phyloP scores from a whole-genome alignment of 2,888 invertebrate species.

The Spicauda simplicius region DNA sequence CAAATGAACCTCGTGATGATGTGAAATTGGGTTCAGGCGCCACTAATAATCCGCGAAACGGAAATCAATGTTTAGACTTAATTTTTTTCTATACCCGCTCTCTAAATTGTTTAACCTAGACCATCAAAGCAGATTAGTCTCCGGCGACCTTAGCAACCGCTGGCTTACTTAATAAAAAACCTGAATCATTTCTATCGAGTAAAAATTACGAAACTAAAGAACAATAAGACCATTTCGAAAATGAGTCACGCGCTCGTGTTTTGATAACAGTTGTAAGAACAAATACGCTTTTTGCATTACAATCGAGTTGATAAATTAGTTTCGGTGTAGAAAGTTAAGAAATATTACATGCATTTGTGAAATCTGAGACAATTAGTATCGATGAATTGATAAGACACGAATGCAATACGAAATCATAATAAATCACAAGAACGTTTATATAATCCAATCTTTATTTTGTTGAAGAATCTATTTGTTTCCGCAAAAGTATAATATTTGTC shows the following conservation, averaged over 20 bases:
- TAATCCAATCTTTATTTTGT: not conserved
- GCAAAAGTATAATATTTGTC: too few species aligned
- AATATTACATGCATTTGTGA: constrained; percentile 11
- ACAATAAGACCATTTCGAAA: constrained; percentile 24
- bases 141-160: constrained; percentile 2
- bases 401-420: not conserved
- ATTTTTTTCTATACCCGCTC: constrained; percentile 41
- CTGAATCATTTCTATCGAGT: not conserved
- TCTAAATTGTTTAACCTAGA: constrained; percentile 22
- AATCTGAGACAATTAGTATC: not conserved
- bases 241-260: constrained; percentile 18
- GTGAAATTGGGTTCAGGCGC: constrained; percentile 16
- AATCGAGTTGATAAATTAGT: constrained; percentile 10
- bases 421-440: not conserved
- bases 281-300: constrained; percentile 11
- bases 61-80: not conserved
- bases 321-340: constrained; percentile 3
- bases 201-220: constrained; percentile 17
- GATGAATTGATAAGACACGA: constrained; percentile 11
- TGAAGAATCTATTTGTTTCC: not conserved
- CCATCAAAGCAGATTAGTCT: constrained; percentile 14
- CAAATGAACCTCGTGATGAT: constrained; percentile 22
- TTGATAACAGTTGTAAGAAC: constrained; percentile 15
- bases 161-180: constrained; percentile 4
- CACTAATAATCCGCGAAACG: constrained; percentile 7